A percentile compares a stretch with the other conserved stretches of the same genome.
Conservation (phyloP, 2,797 vertebrate species). For the Protosalanx chinensis region DNA sequence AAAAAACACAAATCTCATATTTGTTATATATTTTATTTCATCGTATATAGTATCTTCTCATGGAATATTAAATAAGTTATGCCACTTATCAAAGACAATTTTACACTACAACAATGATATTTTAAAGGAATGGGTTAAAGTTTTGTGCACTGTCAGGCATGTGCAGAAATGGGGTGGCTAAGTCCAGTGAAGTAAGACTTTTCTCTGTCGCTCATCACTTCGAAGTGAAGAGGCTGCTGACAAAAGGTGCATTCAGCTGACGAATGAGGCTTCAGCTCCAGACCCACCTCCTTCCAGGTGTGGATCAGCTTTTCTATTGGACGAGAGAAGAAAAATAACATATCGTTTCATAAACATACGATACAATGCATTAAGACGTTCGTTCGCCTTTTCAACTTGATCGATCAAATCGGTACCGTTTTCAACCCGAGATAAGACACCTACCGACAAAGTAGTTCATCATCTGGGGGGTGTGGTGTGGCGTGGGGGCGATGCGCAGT, state of each 20-base stretch:
- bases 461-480: conserved; percentile 96
- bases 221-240: conserved; percentile 89
- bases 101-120: conserved; percentile 45
- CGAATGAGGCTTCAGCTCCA: conserved; percentile 86
- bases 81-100: conserved; percentile 19
- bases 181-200: conserved; percentile 90
- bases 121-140: conserved; percentile 25
- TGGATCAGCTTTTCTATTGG: conserved; percentile 81
- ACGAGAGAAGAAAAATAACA: not conserved
- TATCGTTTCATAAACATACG: not conserved
- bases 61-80: conserved; percentile 25
- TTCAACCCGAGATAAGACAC: no score
- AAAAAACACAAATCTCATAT: not conserved
- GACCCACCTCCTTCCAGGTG: conserved; percentile 85
- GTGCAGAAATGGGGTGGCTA: conserved; percentile 85
- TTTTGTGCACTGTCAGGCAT: conserved; percentile 70
- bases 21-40: not conserved
- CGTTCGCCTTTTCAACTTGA: not conserved
- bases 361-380: not conserved
- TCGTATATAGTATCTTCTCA: conserved; percentile 11
- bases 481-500: conserved; percentile 91
- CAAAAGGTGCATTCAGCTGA: conserved; percentile 93
- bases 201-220: conserved; percentile 91
- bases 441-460: conserved; percentile 93
- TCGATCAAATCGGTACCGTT: not conserved